A percentile compares a stretch with the other conserved stretches of the same genome.
Evolutionary conservation across 1,140 invertebrate species (phyloP).

Genomic region (Ganaspis sp.): DNA sequence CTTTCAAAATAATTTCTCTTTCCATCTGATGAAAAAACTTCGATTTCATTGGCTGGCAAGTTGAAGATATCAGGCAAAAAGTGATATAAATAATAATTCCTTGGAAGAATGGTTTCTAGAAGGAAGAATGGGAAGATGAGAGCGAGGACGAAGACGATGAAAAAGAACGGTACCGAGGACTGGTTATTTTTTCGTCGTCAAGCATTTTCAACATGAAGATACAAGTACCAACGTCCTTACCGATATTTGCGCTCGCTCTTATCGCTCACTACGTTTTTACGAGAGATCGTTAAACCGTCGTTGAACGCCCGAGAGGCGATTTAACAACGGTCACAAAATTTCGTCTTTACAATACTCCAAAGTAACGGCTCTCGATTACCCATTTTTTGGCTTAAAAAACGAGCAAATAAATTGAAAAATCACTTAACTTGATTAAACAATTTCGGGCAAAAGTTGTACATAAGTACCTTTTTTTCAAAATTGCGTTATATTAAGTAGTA

Average conservation of each 20-base stretch:
- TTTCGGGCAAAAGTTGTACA: too few relatives aligned
- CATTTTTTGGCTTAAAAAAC: too few relatives aligned
- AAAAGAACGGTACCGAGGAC: constrained; percentile 51
- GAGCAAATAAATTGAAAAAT: too few relatives aligned
- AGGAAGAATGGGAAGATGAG: constrained; percentile 42
- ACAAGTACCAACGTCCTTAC: constrained; percentile 4
- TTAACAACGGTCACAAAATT: constrained; percentile 49
- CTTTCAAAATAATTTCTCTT: too few relatives aligned
- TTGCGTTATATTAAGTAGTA: too few relatives aligned
- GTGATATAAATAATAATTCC: not conserved
- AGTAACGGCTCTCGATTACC: constrained; percentile 2
- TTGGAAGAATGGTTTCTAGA: not conserved
- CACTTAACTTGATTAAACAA: too few relatives aligned
- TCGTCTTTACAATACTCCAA: constrained; percentile 30
- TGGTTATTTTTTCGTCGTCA: constrained; percentile 52
- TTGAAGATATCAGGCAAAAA: not conserved
- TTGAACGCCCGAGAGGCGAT: constrained; percentile 24
- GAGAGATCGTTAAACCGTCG: constrained; percentile 51
- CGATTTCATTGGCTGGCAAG: not conserved
- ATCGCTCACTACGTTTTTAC: constrained; percentile 46
- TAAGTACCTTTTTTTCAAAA: too few relatives aligned
- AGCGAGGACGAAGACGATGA: constrained; percentile 32
- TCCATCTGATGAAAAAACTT: too few relatives aligned
- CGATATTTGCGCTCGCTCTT: constrained; percentile 36
- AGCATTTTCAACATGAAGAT: constrained; percentile 25